Base-by-base conservation (phyloP, 2,113 vertebrate species). In the Phylloscopus whistleri region DNA sequence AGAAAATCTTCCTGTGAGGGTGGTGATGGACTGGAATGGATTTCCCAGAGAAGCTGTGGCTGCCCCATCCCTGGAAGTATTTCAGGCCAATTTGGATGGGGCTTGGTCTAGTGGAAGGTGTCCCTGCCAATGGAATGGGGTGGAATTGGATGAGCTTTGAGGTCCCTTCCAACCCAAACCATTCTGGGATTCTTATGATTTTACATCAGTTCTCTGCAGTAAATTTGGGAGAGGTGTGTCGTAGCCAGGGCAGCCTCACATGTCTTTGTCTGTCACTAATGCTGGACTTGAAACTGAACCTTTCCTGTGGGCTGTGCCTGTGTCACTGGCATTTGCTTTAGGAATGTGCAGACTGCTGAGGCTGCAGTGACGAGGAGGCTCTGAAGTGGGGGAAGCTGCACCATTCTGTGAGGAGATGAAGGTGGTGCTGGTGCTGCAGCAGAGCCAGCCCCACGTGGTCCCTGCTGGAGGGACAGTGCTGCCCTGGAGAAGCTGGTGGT, bases 151-250 rank as follows among this genome's bases (percentile, higher is more conserved):
- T 78, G 39, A 33, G 7, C 28, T 70, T 39, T 53, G 60, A 55
- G 39, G 48, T 55, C n/a, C 8, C 19, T 62, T 70, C 55, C 56
- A 58, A 14, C 26, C 52, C 52, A 59, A 20, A 51, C 26, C 17
- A 35, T 59, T 51, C 31, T 22, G 13, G 13, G 17, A 37, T 67
- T 69, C 33, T 37, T 37, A 1, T 37, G 53, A 27, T 78, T 59
- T 60, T 39, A 9, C 16, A 16, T 62, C 13, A 12, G 59, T 13
- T 59, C 9, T n/a, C 49, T 31, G 68, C 48, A 43, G 33, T 7
- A 11, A 23, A n/a, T 62, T 39, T 3, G n/a, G 0, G 16, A 27
- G 9, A 6, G 0, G 12, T 0, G 12, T 0, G 17, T 15, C 2
- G 7, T 27, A 52, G 48, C 14, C 26, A 8, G 30, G 27, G 23